Base-by-base conservation (phyloP, 2,797 vertebrate genomes). In the Lithobates sylvaticus region DNA sequence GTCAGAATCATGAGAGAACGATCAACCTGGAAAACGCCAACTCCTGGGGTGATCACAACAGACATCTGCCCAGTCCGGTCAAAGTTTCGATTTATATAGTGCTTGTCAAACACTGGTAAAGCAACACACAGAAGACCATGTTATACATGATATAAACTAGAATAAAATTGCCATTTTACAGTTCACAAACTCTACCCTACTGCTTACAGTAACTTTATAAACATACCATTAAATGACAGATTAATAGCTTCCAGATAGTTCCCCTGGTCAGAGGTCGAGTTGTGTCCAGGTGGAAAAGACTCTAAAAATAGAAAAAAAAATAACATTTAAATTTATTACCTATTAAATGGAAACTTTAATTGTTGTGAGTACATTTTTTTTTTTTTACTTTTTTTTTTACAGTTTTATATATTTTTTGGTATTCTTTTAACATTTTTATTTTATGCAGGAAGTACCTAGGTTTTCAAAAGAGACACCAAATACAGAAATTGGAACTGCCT, bases 211-310 rank as follows among this genome's bases (percentile, higher is more conserved):
- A 67, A 67, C 5, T 18, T 69, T 80, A 12, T 5, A 70, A 7
- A 47, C 29, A 7, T 70, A 92, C 98, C 98, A 7, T 99, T 99
- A 90, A 99, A 99, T 0, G 98, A 99, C 58, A 99, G 94, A 91
- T 99, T 99, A 89, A 99, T 99, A 87, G 98, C 97, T 91, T 99
- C 98, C 69, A 99, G 92, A 90, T 99, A 99, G 93, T 99, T 99
- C 74, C 98, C 98, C 90, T 99, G 96, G 81, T 96, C 96, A 23
- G 98, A 97, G 61, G 98, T 99, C 61, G 98, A 98, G 93, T 99
- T 99, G 79, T 91, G 93, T 73, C 96, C 97, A 15, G 91, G 92
- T 81, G 97, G 97, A 92, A 99, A 98, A 39, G 94, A 96, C 93
- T 98, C 98, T 99, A 89, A 44, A 67, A 87, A 26, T 73, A 76